Base-by-base conservation (phyloP, 2,113 vertebrate species). In the Syngnathus scovelli region DNA sequence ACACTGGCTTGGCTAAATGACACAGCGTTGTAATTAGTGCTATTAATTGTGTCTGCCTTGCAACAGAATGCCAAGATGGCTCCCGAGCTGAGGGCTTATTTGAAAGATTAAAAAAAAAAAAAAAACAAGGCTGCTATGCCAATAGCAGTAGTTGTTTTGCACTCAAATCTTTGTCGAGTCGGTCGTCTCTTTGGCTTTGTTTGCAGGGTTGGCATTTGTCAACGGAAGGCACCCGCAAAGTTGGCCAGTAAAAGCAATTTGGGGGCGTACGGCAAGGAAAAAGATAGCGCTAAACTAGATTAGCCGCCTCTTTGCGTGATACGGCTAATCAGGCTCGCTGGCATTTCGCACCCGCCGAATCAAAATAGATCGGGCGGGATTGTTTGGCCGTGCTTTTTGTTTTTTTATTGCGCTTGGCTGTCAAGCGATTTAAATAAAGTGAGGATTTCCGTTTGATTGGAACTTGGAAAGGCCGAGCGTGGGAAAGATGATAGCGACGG, bases 221-320 rank as follows among this genome's bases (percentile, higher is more conserved):
- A 92, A 83, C 74, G 62, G 77, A 92, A 91, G 80, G 88, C 76
- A 87, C 88, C 87, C 86, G 83, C 64, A 78, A 90, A 89, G 88
- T 72, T 48, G 80, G 81, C 87, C 75, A 73, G 46, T 86, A 85
- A 87, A 86, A 81, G 72, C 81, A 83, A 87, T 90, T 92, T 90
- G 81, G 81, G 82, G 88, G 89, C 21, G 52, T 89, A 90, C 89
- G 87, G 83, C 76, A 76, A 84, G 74, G 85, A 77, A 46, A 79
- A 79, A 81, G 85, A 74, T 87, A 75, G 83, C 76, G 41, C 18
- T 79, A 88, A 82, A 83, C 65, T 85, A 87, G 86, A 89, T 89
- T 87, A 89, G 84, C 84, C 66, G 78, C 89, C 74, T 82, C 79
- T 76, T 82, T 82, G 72, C 72, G 76, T 85, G 80, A 83, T 88